Conservation (phyloP, 2,113 vertebrate genomes). For the Anseranas semipalmata region DNA sequence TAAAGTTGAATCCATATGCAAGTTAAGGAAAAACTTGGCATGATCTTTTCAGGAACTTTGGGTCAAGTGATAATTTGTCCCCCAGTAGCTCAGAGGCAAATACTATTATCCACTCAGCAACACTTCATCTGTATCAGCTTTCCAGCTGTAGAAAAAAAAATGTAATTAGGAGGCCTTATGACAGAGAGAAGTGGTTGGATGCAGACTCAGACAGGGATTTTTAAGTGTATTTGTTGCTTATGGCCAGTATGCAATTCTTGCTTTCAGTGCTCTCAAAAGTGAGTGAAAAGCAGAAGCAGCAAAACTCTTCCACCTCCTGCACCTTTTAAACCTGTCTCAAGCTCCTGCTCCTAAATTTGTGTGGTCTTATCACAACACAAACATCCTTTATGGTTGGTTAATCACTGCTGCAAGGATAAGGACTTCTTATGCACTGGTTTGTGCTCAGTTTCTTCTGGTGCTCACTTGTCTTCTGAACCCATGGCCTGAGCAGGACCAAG, state of each 20-base stretch:
- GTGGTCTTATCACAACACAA: neutral
- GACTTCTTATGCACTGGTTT: neutral
- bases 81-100: slow-evolving; percentile 7
- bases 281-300: neutral
- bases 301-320: neutral
- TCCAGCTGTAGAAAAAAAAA: neutral
- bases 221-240: neutral
- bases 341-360: neutral
- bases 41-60: slow-evolving; percentile 2
- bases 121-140: neutral
- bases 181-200: neutral
- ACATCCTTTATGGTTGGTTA: neutral
- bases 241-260: neutral
- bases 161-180: neutral
- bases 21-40: neutral
- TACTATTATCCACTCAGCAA: slow-evolving; percentile 31
- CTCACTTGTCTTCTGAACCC: fast-evolving
- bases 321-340: neutral
- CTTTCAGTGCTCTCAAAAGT: neutral
- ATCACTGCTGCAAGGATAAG: neutral
- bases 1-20: neutral
- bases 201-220: neutral
- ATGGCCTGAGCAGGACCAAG: fast-evolving
- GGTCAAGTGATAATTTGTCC: slow-evolving; percentile 47
- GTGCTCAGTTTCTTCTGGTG: neutral